Percentiles rank a stretch among this genome's conserved stretches.
These are phyloP conservation scores for Ficedula albicollis DNA, from an alignment of 2,797 vertebrate species.

Conservation along the genomic window DNA sequence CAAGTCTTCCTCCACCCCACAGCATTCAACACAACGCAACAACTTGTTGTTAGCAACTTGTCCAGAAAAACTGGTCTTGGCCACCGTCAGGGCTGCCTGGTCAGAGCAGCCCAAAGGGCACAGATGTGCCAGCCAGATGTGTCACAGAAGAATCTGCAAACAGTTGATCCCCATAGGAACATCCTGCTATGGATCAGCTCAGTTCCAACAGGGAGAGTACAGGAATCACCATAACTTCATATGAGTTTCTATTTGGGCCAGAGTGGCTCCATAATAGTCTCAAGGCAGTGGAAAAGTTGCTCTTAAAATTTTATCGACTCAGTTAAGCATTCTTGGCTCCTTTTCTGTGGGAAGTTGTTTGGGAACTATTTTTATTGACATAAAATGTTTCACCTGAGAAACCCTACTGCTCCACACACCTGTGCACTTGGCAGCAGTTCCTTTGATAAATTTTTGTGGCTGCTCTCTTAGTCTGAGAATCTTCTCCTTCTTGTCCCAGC, in stretches of 20 bases:
- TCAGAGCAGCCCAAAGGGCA: background rate
- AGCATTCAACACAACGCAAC: background rate
- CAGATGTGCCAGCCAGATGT: background rate
- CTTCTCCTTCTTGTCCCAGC: background rate
- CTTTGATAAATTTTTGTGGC: background rate
- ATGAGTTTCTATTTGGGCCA: background rate
- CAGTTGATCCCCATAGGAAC: background rate
- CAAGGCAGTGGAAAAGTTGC: background rate
- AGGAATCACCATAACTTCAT: background rate
- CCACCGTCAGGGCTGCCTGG: background rate
- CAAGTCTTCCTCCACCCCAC: background rate
- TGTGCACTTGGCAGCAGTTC: background rate
- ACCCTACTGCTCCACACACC: background rate
- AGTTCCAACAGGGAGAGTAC: background rate
- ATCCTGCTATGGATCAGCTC: background rate
- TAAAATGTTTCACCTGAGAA: conserved; percentile 5
- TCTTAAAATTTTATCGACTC: background rate
- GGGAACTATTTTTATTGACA: background rate
- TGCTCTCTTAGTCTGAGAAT: background rate
- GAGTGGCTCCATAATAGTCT: background rate
- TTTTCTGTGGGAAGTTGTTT: background rate
- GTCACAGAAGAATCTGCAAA: background rate
- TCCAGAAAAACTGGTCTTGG: background rate
- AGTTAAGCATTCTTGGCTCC: background rate
- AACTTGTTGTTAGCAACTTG: background rate